phyloP scores from a whole-genome alignment of 2,113 vertebrate genomes.

The Geococcyx californianus region DNA sequence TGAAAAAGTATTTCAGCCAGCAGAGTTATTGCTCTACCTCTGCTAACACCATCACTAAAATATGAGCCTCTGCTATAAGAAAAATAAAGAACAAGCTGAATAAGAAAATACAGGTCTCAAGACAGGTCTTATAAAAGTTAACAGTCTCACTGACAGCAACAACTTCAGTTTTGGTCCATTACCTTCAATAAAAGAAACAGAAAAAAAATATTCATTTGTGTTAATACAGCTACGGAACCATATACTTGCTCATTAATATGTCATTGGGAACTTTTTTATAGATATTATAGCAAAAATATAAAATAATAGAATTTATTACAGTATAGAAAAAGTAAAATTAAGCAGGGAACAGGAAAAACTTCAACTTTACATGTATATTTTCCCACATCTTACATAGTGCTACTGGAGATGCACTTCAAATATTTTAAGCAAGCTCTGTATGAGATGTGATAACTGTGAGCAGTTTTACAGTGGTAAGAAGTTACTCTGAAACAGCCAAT shows the following conservation, averaged over 20 bases:
- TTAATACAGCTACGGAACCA: not conserved
- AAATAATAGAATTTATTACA: not conserved
- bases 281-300: not conserved
- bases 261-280: not conserved
- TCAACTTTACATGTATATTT: not conserved
- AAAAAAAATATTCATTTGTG: not conserved
- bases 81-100: not conserved
- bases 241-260: not conserved
- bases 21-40: not conserved
- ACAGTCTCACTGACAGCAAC: not conserved
- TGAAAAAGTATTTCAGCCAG: not conserved
- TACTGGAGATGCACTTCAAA: not conserved
- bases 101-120: not conserved
- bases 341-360: not conserved
- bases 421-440: constrained; percentile 1
- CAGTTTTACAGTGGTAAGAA: not conserved
- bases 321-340: not conserved
- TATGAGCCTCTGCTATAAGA: not conserved
- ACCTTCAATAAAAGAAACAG: not conserved
- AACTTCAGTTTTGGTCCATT: not conserved
- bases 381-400: not conserved
- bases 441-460: not conserved
- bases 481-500: not conserved
- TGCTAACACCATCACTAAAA: not conserved
- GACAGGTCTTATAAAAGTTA: not conserved